Conservation (phyloP, 2,113 vertebrate species). For the Hypanus sabinus region DNA sequence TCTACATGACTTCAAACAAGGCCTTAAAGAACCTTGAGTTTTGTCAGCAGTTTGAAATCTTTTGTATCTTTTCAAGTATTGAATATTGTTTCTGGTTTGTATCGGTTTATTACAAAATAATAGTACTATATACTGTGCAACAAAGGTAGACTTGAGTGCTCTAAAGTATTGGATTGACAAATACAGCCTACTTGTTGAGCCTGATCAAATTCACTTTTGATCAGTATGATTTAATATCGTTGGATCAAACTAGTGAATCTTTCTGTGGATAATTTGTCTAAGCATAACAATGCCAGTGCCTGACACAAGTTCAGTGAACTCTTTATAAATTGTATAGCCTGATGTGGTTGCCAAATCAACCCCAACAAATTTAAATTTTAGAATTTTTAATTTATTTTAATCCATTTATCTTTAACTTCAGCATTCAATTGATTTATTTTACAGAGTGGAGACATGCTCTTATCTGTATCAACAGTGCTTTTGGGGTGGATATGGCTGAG, state of each 20-base stretch:
- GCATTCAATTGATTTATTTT: not conserved
- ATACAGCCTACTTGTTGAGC: no score
- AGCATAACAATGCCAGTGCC: not conserved
- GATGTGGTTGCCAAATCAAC: not conserved
- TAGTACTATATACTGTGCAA: no score
- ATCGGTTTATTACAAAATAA: no score
- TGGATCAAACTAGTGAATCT: no score
- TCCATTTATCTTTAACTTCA: not conserved
- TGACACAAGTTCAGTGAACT: not conserved
- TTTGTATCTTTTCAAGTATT: not conserved
- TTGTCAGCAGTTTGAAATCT: not conserved
- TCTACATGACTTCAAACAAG: not conserved
- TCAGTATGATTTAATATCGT: no score
- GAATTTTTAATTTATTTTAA: not conserved
- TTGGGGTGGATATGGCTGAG: no score
- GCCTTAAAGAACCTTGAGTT: not conserved
- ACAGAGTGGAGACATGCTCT: no score
- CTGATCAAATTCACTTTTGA: no score
- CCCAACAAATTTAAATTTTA: not conserved
- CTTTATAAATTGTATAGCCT: not conserved
- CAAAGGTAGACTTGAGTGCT: no score
- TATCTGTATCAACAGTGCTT: no score
- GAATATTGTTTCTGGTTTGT: not conserved
- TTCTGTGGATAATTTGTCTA: not conserved
- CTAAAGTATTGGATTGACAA: no score